These are phyloP conservation scores for Ictalurus furcatus DNA, from an alignment of 2,113 vertebrate genomes.

Conservation along the genomic window DNA sequence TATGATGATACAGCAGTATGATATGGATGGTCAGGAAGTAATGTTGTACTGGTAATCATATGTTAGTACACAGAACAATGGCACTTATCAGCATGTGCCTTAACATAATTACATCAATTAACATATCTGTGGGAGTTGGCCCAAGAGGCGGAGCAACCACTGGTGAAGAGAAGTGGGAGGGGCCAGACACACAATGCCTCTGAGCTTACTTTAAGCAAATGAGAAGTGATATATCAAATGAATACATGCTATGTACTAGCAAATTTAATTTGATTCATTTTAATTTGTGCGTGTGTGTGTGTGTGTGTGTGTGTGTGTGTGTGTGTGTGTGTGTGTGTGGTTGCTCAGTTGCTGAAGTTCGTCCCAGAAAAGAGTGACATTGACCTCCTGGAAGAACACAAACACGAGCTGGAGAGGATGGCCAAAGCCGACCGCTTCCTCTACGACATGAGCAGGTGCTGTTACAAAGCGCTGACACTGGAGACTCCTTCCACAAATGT, in stretches of 20 bases:
- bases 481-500: not conserved
- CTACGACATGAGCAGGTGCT: conserved; percentile 97
- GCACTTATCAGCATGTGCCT: not conserved
- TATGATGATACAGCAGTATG: not conserved
- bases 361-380: conserved; percentile 93
- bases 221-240: not conserved
- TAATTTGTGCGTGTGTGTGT: not conserved
- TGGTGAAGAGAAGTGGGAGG: not conserved
- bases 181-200: not conserved
- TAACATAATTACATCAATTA: not conserved
- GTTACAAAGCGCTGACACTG: not conserved
- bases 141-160: not conserved
- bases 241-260: not conserved
- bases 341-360: conserved; percentile 88
- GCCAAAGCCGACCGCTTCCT: conserved; percentile 96
- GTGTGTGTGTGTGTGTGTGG: not conserved
- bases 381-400: conserved; percentile 95
- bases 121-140: not conserved
- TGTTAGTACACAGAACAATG: not conserved
- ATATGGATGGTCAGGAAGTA: not conserved
- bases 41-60: not conserved
- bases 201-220: not conserved
- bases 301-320: not conserved
- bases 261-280: not conserved
- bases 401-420: conserved; percentile 95